Conservation (phyloP, 1,140 invertebrate species). For the Bursaphelenchus mucronatus region DNA sequence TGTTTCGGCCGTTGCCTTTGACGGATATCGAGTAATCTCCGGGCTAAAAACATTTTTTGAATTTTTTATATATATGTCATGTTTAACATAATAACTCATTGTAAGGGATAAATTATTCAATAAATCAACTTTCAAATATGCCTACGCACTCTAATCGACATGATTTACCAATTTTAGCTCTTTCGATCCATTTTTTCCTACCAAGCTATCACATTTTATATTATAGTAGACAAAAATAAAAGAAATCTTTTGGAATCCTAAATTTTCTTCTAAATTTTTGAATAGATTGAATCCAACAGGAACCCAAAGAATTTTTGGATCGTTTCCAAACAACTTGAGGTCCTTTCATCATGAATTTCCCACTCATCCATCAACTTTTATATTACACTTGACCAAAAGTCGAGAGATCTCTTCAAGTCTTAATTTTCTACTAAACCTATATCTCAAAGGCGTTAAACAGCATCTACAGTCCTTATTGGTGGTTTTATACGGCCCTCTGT, state of each 20-base stretch:
- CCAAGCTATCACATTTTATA: not conserved
- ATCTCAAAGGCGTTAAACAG: not conserved
- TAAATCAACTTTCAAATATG: conserved; percentile 3
- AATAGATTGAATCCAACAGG: too few species aligned
- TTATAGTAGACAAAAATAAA: too few species aligned
- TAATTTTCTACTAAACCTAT: too few species aligned
- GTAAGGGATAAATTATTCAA: conserved; percentile 3
- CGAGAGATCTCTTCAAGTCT: too few species aligned
- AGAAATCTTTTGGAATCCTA: too few species aligned
- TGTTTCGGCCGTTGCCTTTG: conserved; percentile 92
- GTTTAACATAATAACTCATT: not conserved
- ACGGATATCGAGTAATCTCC: conserved; percentile 96
- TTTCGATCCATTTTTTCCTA: not conserved
- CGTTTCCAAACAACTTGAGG: too few species aligned
- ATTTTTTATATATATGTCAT: conserved; percentile 8
- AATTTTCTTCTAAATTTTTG: too few species aligned
- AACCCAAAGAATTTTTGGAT: too few species aligned
- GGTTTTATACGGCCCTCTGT: not conserved
- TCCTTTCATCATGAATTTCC: too few species aligned
- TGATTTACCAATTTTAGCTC: not conserved
- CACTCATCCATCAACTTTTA: too few species aligned
- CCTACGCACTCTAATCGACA: not conserved
- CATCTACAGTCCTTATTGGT: not conserved
- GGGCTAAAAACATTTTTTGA: conserved; percentile 68
- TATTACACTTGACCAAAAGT: too few species aligned